Evolutionary conservation across 2,113 vertebrate genomes (phyloP), one percentile per base, ranked within the genome.

Genomic region (Albula goreensis): DNA sequence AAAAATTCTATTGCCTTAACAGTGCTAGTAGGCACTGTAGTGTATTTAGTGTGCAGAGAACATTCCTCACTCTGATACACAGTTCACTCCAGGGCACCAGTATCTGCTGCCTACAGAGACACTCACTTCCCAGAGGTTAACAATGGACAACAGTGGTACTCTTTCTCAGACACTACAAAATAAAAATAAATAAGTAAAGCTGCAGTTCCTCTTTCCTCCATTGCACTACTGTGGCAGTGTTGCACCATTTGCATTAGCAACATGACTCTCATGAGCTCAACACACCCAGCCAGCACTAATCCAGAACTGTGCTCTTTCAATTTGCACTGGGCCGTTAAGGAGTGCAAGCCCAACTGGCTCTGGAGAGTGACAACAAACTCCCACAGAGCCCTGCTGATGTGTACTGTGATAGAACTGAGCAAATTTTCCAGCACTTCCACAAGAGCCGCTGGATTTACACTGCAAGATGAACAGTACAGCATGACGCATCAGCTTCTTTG

Each of bases 211-310:
- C 60, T 52, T 53, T 4, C 80, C 80, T 1, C 93, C 93, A 88
- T 80, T 77, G 11, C 63, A 81, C 84, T 85, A 83, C 91, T 91
- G 92, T 89, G 93, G 93, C 87, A 57, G 93, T 93, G 90, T 92
- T 85, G 90, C 25, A 88, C 66, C 70, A 78, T 80, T 78, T 80
- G 10, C 51, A 60, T 77, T 19, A 50, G 22, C 17, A 83, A 15
- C 25, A 22, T 60, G 56, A 9, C 3, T 60, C 7, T 60, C 31
- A 41, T 41, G 9, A 15, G 56, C 3, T 4, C 63, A 70, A 70
- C 63, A 19, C 63, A n/a, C 22, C 9, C 80, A 83, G 60, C 70
- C 25, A 17, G 56, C 49, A 50, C 74, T 77, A 25, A 81, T 52
- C 22, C 22, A 70, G 22, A 5, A 17, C 78, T 51, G 63, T 12